Conservation (phyloP, 2,797 vertebrate genomes). For the Megaceryle alcyon region DNA sequence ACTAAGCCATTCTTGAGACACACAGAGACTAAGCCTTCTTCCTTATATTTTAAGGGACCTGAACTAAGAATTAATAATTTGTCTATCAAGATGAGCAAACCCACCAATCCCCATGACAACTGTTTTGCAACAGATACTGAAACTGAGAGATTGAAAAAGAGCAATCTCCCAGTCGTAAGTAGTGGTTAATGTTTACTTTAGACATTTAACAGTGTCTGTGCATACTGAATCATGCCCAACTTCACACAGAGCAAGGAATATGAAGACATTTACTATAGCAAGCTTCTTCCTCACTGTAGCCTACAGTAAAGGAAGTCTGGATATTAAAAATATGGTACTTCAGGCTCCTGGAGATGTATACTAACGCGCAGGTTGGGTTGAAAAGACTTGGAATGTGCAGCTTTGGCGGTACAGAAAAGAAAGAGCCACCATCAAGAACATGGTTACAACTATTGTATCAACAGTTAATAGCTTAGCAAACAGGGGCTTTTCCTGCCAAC, state of each 20-base stretch:
- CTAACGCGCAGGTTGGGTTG: background rate
- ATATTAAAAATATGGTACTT: background rate
- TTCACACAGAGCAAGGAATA: background rate
- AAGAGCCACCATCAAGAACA: background rate
- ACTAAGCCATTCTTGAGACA: too few species aligned
- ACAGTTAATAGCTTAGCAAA: background rate
- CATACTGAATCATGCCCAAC: background rate
- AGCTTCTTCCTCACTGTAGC: background rate
- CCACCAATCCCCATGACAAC: background rate
- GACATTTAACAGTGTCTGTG: background rate
- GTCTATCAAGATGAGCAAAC: background rate
- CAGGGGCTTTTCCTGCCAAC: background rate
- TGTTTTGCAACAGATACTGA: background rate
- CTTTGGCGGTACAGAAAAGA: background rate
- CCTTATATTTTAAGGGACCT: background rate
- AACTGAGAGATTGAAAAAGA: background rate
- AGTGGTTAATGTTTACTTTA: background rate
- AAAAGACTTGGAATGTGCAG: accelerated
- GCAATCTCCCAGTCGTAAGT: background rate
- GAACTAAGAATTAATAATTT: background rate
- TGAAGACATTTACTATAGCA: background rate
- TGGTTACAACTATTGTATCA: background rate
- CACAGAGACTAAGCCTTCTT: background rate
- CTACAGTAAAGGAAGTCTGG: background rate
- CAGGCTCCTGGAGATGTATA: background rate